A percentile compares a stretch with the other conserved stretches of the same genome.
These are phyloP conservation scores for Danio aesculapii DNA, from an alignment of 2,797 vertebrate genomes.

Conservation along the genomic window DNA sequence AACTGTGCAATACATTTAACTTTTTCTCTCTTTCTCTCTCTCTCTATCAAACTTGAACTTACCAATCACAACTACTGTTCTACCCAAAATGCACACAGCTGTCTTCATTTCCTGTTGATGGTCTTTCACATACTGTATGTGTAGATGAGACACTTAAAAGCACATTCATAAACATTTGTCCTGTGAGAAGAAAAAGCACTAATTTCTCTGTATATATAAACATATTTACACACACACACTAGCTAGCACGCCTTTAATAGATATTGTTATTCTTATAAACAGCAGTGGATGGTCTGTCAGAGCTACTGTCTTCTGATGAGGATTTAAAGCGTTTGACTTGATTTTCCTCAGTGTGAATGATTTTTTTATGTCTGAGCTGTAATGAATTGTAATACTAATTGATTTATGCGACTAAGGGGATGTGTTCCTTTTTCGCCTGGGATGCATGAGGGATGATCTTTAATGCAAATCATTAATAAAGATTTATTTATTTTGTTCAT, in stretches of 20 bases:
- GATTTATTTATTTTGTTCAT: slow-evolving; percentile 97
- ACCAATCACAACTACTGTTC: slow-evolving; percentile 69
- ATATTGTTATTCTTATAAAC: slow-evolving; percentile 19
- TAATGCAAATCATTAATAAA: slow-evolving; percentile 92
- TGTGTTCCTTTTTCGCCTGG: slow-evolving; percentile 73
- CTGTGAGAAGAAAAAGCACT: slow-evolving; percentile 39
- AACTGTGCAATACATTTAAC: slow-evolving; percentile 88
- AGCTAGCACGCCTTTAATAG: not conserved
- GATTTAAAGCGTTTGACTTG: slow-evolving; percentile 40
- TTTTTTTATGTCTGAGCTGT: slow-evolving; percentile 19
- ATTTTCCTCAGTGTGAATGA: slow-evolving; percentile 22
- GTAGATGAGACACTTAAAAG: slow-evolving; percentile 42
- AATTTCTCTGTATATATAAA: slow-evolving; percentile 2
- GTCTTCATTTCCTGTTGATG: slow-evolving; percentile 31
- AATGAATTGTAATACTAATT: slow-evolving; percentile 62
- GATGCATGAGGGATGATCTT: slow-evolving; percentile 86
- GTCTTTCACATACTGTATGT: slow-evolving; percentile 28
- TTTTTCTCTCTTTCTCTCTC: slow-evolving; percentile 42
- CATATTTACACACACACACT: not conserved
- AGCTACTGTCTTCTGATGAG: slow-evolving; percentile 20
- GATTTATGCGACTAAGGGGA: slow-evolving; percentile 62
- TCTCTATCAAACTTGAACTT: slow-evolving; percentile 80
- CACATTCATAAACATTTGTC: slow-evolving; percentile 44
- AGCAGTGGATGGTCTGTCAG: slow-evolving; percentile 21
- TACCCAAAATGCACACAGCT: slow-evolving; percentile 25